phyloP scores from a whole-genome alignment of 2,113 vertebrate genomes.

The Coregonus clupeaformis region DNA sequence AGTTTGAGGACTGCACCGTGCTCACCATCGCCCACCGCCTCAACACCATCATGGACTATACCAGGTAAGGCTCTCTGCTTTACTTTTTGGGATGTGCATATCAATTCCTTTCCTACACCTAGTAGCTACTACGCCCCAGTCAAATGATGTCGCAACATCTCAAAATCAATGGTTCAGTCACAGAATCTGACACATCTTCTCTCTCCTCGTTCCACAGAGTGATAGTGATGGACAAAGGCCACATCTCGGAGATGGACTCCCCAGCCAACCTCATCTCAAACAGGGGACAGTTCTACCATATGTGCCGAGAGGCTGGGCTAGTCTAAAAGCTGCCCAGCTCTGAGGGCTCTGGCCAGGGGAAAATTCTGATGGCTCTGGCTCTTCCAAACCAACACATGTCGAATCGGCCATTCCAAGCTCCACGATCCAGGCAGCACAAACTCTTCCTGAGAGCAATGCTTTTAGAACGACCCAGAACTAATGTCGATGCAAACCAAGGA shows the following conservation, averaged over 20 bases:
- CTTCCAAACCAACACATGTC: conserved; percentile 27
- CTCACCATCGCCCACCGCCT: conserved; percentile 90
- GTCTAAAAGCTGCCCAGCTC: conserved; percentile 57
- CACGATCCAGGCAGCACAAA: conserved; percentile 55
- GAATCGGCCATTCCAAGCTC: conserved; percentile 49
- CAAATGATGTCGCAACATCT: too few species aligned
- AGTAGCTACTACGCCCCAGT: too few species aligned
- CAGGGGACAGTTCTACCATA: conserved; percentile 86
- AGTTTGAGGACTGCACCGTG: conserved; percentile 88
- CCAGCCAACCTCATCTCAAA: conserved; percentile 81
- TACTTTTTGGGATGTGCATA: too few species aligned
- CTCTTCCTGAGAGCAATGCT: conserved; percentile 48
- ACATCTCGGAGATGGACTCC: conserved; percentile 85
- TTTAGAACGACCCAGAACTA: conserved; percentile 47
- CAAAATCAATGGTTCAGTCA: not conserved
- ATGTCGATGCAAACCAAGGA: conserved; percentile 20
- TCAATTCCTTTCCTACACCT: too few species aligned
- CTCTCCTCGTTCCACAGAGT: conserved; percentile 73
- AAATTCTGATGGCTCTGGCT: conserved; percentile 25
- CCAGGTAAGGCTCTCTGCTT: conserved; percentile 71
- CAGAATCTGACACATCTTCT: not conserved
- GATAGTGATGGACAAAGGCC: conserved; percentile 89
- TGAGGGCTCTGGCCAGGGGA: not conserved
- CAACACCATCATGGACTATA: conserved; percentile 85
- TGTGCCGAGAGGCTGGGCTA: conserved; percentile 87